Evolutionary conservation across 2,888 invertebrate genomes (phyloP).

Genomic region (Ormia ochracea): DNA sequence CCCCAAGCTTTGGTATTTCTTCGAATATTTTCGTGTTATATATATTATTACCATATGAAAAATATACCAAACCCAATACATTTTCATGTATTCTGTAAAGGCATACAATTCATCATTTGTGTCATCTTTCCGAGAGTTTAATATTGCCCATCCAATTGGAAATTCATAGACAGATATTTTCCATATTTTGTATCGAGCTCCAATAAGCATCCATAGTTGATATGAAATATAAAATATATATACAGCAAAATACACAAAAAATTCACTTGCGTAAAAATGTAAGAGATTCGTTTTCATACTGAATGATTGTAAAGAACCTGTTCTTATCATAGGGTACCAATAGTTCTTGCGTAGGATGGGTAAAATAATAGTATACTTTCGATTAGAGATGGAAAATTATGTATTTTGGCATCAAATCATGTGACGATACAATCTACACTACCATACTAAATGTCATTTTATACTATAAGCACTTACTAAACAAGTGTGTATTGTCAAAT

Average conservation of each 20-base stretch:
- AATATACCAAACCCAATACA: constrained; percentile 72
- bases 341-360: too few species aligned
- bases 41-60: constrained; percentile 69
- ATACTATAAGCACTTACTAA: too few species aligned
- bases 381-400: too few species aligned
- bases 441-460: too few species aligned
- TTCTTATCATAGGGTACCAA: too few species aligned
- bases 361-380: too few species aligned
- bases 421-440: too few species aligned
- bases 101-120: constrained; percentile 74
- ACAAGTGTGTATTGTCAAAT: too few species aligned
- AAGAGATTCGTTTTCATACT: constrained; percentile 18
- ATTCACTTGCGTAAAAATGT: constrained; percentile 65
- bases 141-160: constrained; percentile 69
- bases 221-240: constrained; percentile 72
- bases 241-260: constrained; percentile 70
- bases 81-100: constrained; percentile 69
- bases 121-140: constrained; percentile 71
- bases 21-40: constrained; percentile 62
- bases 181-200: constrained; percentile 68
- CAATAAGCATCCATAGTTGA: constrained; percentile 69
- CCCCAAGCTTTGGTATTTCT: constrained; percentile 64
- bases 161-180: constrained; percentile 68
- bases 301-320: too few species aligned
- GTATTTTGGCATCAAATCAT: too few species aligned